A percentile compares a stretch with the other conserved stretches of the same genome.
These are phyloP conservation scores for Drosophila prosaltans DNA, from an alignment of 1,140 invertebrate species.

Conservation along the genomic window DNA sequence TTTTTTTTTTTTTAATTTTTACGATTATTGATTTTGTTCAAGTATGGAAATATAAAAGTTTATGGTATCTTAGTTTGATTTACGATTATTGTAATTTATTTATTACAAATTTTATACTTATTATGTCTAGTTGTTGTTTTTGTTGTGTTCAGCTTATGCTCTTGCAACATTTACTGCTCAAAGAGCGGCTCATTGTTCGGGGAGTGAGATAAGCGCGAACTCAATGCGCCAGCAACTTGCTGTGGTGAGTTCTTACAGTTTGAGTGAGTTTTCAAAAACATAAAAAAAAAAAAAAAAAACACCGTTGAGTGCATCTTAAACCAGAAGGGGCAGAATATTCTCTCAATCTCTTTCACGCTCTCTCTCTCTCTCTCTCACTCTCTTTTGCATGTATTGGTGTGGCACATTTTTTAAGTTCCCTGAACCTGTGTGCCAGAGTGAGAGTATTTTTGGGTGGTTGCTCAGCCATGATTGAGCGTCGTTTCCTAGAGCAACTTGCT, in stretches of 20 bases:
- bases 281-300: not conserved
- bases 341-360: not conserved
- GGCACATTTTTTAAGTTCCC: constrained; percentile 16
- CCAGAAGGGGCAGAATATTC: constrained; percentile 39
- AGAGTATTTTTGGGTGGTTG: constrained; percentile 27
- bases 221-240: constrained; percentile 43
- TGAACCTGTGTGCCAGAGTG: constrained; percentile 19
- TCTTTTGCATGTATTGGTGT: constrained; percentile 22
- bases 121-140: not conserved
- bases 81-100: not conserved
- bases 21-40: too few relatives aligned
- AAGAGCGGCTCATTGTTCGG: constrained; percentile 33
- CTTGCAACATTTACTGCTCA: constrained; percentile 17
- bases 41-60: too few relatives aligned
- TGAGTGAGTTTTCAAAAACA: constrained; percentile 38
- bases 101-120: not conserved
- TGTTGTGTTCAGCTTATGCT: not conserved
- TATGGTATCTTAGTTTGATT: not conserved
- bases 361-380: constrained; percentile 1
- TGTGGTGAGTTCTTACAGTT: constrained; percentile 59
- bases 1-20: too few relatives aligned
- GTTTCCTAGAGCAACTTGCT: constrained; percentile 13
- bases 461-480: constrained; percentile 24
- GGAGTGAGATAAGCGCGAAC: constrained; percentile 25
- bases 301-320: constrained; percentile 18